Base-by-base conservation (phyloP, 1,140 invertebrate genomes). In the Drosophila navojoa region DNA sequence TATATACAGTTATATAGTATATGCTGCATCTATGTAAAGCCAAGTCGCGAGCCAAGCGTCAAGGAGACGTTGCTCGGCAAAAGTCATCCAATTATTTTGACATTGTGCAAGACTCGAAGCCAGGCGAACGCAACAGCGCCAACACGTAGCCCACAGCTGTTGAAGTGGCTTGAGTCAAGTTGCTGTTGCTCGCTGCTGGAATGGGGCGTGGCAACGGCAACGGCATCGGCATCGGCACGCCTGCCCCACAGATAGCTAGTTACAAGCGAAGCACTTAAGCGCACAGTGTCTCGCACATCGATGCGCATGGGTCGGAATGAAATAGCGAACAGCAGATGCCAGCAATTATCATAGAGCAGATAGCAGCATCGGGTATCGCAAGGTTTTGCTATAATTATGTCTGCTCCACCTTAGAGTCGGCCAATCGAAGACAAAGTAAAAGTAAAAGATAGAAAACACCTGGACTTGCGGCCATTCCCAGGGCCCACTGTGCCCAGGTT, bases 81-180 rank as follows among this genome's bases (percentile, higher is more conserved):
- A 87, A 86, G 64, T 87, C 82, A 87, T 89, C 82, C 82, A 87
- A 87, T 87, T 87, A 87, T 72, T 87, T 87, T 87, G 82, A 89
- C 82, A 87, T 87, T 82, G 79, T 81, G 74, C 60, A 66, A 47
- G 59, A n/a, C 42, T 16, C 3, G 4, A 16, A 11, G 16, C n/a
- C 5, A 16, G 4, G 16, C 29, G 38, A 40, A 68, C 25, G 32
- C 9, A 67, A n/a, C n/a, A n/a, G n/a, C n/a, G 50, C 29, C 52
- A 54, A 44, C 59, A 45, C 35, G 40, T n/a, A 40, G 27, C 3
- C 49, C 25, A 38, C 52, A 69, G 44, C 22, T 50, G 54, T n/a
- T n/a, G 67, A 22, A 66, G 61, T 71, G 69, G 50, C 35, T 7
- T 32, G 15, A 73, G 49, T 68, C 69, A 59, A 71, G 69, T 66